A percentile compares a stretch with the other conserved stretches of the same genome.
These are phyloP conservation scores for Vicugna pacos DNA, from an alignment of 2,113 vertebrate species.

Conservation along the genomic window DNA sequence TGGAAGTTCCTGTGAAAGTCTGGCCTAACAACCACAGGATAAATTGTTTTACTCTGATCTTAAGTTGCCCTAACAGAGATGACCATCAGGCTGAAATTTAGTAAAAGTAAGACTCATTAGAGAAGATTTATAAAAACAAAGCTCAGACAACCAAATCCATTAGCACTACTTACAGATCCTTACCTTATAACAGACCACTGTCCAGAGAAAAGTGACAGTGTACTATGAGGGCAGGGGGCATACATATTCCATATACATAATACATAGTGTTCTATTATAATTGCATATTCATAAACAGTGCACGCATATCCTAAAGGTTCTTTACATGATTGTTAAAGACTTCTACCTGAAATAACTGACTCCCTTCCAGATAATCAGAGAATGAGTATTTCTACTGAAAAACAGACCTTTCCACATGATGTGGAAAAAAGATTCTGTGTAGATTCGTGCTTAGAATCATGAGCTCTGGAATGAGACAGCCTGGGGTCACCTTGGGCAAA, in stretches of 20 bases:
- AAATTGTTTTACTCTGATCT: background rate
- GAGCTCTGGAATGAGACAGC: background rate
- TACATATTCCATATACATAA: background rate
- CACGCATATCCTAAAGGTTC: background rate
- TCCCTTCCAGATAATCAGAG: background rate
- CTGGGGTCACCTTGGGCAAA: background rate
- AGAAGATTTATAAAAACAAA: conserved; percentile 50
- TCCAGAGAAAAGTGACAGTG: background rate
- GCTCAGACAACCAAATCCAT: conserved; percentile 31
- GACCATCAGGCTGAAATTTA: conserved; percentile 34
- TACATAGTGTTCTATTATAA: background rate
- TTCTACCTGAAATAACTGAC: background rate
- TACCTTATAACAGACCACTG: background rate
- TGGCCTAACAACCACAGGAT: background rate
- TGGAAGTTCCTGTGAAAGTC: background rate
- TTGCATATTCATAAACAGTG: background rate
- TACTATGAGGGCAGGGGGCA: background rate
- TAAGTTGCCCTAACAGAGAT: background rate
- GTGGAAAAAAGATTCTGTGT: background rate
- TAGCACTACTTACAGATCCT: background rate
- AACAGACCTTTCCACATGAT: background rate
- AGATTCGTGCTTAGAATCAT: background rate
- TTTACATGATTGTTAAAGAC: background rate
- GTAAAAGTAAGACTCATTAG: conserved; percentile 30
- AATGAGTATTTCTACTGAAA: background rate